Conservation (phyloP, 37 sponge, comb jelly and placozoan genomes). For the Halichondria panicea region DNA sequence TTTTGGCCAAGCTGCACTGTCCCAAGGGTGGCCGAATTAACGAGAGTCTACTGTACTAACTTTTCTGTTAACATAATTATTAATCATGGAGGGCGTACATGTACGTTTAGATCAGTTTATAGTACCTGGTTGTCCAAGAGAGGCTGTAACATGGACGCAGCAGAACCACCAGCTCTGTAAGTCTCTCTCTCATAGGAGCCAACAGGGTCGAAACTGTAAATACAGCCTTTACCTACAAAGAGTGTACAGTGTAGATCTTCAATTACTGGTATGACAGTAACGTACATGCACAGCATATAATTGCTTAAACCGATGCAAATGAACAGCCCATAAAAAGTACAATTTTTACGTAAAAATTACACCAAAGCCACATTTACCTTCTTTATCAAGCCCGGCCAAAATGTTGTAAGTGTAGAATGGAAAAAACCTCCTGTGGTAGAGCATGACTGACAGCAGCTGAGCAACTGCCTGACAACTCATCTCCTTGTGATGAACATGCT, state of each 20-base stretch:
- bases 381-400: slow-evolving; percentile 87
- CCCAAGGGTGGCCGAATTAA: too few species aligned
- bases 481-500: slow-evolving; percentile 73
- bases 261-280: neutral
- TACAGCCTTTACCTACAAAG: slow-evolving; percentile 83
- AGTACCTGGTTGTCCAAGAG: slow-evolving; percentile 96
- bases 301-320: neutral
- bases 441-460: slow-evolving; percentile 86
- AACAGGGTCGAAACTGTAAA: slow-evolving; percentile 97
- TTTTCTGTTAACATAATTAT: neutral
- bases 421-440: slow-evolving; percentile 93
- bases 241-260: neutral
- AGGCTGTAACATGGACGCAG: slow-evolving; percentile 93
- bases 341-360: too few species aligned
- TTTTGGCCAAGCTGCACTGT: too few species aligned
- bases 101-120: too few species aligned
- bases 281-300: neutral
- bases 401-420: slow-evolving; percentile 97
- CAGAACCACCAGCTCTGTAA: slow-evolving; percentile 90
- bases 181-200: slow-evolving; percentile 93
- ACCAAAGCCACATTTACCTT: slow-evolving; percentile 48
- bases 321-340: too few species aligned
- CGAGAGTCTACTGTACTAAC: too few species aligned
- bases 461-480: slow-evolving; percentile 82
- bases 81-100: neutral